Conservation (phyloP, 2,797 vertebrate species). For the Vespertilio murinus region DNA sequence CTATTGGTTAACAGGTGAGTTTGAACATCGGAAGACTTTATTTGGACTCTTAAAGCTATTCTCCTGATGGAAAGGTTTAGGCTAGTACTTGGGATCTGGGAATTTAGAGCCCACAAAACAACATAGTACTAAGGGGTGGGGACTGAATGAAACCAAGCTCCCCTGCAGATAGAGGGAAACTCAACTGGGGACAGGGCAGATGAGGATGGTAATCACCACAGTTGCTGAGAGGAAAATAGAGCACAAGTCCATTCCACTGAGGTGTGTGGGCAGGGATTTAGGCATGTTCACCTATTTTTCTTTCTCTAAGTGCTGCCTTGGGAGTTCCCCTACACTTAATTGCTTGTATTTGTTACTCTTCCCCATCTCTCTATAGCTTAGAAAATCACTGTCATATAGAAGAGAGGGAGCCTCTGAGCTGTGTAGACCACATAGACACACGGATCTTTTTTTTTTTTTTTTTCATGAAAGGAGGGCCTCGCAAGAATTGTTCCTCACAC, state of each 20-base stretch:
- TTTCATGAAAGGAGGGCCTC: not conserved
- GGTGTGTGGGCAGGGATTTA: not conserved
- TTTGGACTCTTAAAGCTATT: constrained; percentile 3
- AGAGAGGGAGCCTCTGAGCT: not conserved
- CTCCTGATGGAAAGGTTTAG: not conserved
- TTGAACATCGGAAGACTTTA: not conserved
- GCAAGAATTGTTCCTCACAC: not conserved
- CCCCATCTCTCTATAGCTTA: not conserved
- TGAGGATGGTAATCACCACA: not conserved
- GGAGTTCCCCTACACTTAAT: not conserved
- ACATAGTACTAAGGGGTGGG: not conserved
- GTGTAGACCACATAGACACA: not conserved
- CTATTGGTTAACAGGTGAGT: not conserved
- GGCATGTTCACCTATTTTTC: not conserved
- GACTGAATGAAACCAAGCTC: not conserved
- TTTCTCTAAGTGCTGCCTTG: not conserved
- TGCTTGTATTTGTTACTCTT: not conserved
- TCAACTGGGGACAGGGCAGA: not conserved
- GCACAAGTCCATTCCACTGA: not conserved
- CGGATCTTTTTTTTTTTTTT: not conserved
- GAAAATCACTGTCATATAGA: not conserved
- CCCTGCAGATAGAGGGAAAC: not conserved
- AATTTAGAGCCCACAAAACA: not conserved
- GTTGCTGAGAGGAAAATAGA: not conserved
- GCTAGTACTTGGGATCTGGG: not conserved